Evolutionary conservation across 2,888 invertebrate genomes (phyloP).

Genomic region (Pheosia gnoma): DNA sequence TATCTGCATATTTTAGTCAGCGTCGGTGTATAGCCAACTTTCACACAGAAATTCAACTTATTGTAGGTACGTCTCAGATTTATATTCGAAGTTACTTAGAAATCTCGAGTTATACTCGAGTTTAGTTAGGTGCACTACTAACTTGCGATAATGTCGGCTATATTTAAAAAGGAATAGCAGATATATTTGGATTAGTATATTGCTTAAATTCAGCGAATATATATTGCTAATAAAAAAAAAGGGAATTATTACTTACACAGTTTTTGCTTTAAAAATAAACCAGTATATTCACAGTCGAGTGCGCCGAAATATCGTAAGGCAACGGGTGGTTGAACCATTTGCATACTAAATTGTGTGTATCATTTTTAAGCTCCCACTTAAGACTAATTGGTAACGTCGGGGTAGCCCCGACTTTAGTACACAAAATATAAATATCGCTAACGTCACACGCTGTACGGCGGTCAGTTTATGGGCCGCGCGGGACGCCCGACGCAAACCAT

Average conservation of each 20-base stretch:
- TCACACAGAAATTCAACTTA: conserved; percentile 35
- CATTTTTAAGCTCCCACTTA: conserved; percentile 37
- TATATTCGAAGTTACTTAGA: conserved; percentile 32
- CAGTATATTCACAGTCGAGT: background rate
- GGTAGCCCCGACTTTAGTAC: conserved; percentile 28
- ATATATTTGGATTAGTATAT: too few relatives aligned
- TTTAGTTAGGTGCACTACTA: too few relatives aligned
- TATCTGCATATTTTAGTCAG: conserved; percentile 45
- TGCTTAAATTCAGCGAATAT: too few relatives aligned
- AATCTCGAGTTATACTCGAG: too few relatives aligned
- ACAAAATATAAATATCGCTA: conserved; percentile 35
- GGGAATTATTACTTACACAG: too few relatives aligned
- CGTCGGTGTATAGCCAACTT: conserved; percentile 42
- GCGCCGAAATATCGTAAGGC: conserved; percentile 17
- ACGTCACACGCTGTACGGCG: conserved; percentile 23
- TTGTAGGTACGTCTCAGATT: conserved; percentile 31
- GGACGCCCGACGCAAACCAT: conserved; percentile 44
- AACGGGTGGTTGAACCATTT: conserved; percentile 32
- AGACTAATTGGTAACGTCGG: conserved; percentile 36
- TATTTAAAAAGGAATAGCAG: too few relatives aligned
- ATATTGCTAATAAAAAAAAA: too few relatives aligned
- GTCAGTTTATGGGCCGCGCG: conserved; percentile 32
- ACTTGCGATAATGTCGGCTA: too few relatives aligned
- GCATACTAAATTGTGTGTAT: conserved; percentile 41
- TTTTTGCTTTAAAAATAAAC: background rate